Evolutionary conservation across 2,113 vertebrate genomes (phyloP), one percentile per base, ranked within the genome.

Genomic region (Cyprinodon tularosa): DNA sequence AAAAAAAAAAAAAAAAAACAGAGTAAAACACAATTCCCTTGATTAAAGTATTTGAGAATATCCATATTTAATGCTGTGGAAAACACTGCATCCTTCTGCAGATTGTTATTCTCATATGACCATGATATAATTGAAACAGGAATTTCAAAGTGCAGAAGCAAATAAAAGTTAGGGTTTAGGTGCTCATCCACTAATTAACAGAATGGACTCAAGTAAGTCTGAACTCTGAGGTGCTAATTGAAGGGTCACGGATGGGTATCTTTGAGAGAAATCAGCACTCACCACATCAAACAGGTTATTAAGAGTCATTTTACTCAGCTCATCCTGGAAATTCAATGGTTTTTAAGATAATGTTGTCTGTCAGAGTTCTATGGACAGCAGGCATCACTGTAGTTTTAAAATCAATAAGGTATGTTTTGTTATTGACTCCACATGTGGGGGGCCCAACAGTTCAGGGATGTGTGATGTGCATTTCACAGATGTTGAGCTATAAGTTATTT

Each of bases 301-400:
- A 85, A 88, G 86, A 82, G 53, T 38, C 59, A 65, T 1, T 67
- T 69, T 14, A 29, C 70, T 81, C 20, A 11, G 66, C 75, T 75
- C 78, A 84, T 78, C 83, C 86, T 78, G 89, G 82, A 87, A 88
- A 91, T 86, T 84, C 66, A 72, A 79, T 65, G 69, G 72, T 87
- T 83, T 84, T 83, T 44, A 62, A 80, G 67, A 78, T 76, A 77
- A 84, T 42, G 45, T 50, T 29, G 71, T 4, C 36, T 71, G 67
- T 78, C 57, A 47, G 71, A 77, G 47, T 12, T 65, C 85, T 72
- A 64, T 15, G 42, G 66, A 70, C 74, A 50, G 22, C 0, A 40
- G 62, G 75, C 76, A 45, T 80, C 79, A 63, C 81, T 88, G 75
- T 78, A 73, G 80, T 86, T 85, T 82, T 36, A 66, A 91, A 91